These are phyloP conservation scores for Theristicus caerulescens DNA, from an alignment of 2,113 vertebrate genomes.

Conservation along the genomic window DNA sequence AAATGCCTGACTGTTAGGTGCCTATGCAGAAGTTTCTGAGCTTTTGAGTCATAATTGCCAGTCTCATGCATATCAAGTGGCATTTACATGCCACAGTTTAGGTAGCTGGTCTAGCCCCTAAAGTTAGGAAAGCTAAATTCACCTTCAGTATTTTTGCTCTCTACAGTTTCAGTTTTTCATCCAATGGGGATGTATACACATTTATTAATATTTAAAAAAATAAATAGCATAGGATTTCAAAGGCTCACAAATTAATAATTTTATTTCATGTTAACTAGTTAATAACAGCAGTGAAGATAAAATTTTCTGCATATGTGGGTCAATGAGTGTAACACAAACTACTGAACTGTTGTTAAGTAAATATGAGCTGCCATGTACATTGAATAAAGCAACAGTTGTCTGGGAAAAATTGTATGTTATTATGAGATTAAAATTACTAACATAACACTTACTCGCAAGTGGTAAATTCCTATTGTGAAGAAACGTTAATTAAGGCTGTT, in stretches of 20 bases:
- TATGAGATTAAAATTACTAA: neutral
- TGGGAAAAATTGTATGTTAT: neutral
- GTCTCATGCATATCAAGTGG: neutral
- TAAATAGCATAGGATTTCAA: neutral
- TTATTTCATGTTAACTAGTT: neutral
- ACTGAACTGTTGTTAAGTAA: neutral
- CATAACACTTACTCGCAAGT: neutral
- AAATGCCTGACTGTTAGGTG: neutral
- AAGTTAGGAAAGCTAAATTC: neutral
- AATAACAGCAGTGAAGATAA: neutral
- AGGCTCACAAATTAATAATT: neutral
- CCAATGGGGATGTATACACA: neutral
- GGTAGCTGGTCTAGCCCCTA: neutral
- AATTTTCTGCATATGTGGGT: neutral
- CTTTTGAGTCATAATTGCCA: neutral
- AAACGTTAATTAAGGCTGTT: neutral
- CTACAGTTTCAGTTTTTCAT: neutral
- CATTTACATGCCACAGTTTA: neutral
- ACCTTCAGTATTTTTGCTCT: neutral
- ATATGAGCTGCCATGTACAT: neutral
- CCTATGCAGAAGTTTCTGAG: neutral
- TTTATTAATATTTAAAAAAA: neutral
- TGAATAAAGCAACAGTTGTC: neutral
- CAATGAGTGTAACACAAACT: neutral
- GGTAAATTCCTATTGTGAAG: neutral